Percentiles rank a stretch among this genome's conserved stretches.
Conservation (phyloP, 2,888 invertebrate species). For the Hydrotaea diabolus region DNA sequence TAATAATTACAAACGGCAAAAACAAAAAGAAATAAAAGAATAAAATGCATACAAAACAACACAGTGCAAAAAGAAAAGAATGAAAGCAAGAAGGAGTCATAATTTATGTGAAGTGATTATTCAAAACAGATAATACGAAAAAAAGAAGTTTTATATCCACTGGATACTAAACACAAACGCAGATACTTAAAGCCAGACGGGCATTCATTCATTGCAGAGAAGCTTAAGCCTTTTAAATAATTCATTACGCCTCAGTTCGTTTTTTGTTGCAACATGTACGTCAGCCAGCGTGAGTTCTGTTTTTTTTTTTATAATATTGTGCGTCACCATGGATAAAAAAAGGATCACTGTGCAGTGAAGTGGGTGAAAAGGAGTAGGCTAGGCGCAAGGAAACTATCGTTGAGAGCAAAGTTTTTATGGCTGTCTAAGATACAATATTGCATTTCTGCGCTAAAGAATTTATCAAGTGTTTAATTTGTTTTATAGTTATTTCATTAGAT, state of each 20-base stretch:
- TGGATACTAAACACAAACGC: not conserved
- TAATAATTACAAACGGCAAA: constrained; percentile 3
- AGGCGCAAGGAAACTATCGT: too few species aligned
- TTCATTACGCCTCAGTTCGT: not conserved
- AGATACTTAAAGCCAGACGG: not conserved
- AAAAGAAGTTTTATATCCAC: constrained; percentile 3
- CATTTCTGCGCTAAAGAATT: not conserved
- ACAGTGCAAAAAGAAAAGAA: not conserved
- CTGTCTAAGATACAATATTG: not conserved
- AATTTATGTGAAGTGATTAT: constrained; percentile 23
- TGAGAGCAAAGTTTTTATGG: not conserved
- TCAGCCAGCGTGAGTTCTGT: too few species aligned
- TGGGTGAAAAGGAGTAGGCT: too few species aligned
- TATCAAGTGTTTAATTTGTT: not conserved
- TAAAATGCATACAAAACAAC: constrained; percentile 3
- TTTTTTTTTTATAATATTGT: too few species aligned
- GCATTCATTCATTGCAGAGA: not conserved
- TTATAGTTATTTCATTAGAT: too few species aligned
- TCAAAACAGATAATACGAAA: constrained; percentile 13
- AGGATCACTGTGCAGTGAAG: too few species aligned
- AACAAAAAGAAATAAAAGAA: not conserved
- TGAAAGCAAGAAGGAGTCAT: not conserved
- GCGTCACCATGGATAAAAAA: too few species aligned
- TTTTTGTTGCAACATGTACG: not conserved
- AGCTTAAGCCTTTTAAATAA: not conserved